Conservation (phyloP, 1,140 invertebrate species). For the Magallana gigas region DNA sequence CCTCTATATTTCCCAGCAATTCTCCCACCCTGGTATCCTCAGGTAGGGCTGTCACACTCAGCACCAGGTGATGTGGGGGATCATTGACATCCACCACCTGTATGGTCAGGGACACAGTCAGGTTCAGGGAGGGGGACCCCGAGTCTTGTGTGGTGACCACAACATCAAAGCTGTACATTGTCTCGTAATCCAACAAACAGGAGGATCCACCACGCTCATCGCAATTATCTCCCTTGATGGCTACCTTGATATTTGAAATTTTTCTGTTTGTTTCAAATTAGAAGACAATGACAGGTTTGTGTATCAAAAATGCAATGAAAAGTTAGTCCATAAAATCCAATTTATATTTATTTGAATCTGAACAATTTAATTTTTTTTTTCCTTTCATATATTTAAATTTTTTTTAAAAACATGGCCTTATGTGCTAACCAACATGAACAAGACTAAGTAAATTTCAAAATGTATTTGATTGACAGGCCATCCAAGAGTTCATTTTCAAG, state of each 20-base stretch:
- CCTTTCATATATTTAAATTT: no score
- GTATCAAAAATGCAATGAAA: no score
- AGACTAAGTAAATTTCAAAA: no score
- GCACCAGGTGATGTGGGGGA: conserved; percentile 42
- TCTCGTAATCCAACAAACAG: conserved; percentile 64
- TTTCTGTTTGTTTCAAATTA: not conserved
- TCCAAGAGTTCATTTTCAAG: no score
- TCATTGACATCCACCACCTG: conserved; percentile 64
- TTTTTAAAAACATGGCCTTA: no score
- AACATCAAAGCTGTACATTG: conserved; percentile 41
- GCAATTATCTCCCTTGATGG: conserved; percentile 57
- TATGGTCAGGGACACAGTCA: conserved; percentile 49
- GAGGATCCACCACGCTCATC: conserved; percentile 18
- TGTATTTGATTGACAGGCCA: no score
- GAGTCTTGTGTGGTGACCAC: conserved; percentile 51
- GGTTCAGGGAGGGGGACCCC: conserved; percentile 39
- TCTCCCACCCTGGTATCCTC: conserved; percentile 51
- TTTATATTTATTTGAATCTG: no score
- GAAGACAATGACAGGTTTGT: not conserved
- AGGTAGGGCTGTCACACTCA: conserved; percentile 46
- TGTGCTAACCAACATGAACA: no score
- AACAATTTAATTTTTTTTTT: no score
- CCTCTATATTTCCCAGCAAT: conserved; percentile 48
- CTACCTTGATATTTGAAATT: conserved; percentile 45
- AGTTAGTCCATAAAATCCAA: no score